phyloP scores from a whole-genome alignment of 2,113 vertebrate species.

The Hypomesus transpacificus region DNA sequence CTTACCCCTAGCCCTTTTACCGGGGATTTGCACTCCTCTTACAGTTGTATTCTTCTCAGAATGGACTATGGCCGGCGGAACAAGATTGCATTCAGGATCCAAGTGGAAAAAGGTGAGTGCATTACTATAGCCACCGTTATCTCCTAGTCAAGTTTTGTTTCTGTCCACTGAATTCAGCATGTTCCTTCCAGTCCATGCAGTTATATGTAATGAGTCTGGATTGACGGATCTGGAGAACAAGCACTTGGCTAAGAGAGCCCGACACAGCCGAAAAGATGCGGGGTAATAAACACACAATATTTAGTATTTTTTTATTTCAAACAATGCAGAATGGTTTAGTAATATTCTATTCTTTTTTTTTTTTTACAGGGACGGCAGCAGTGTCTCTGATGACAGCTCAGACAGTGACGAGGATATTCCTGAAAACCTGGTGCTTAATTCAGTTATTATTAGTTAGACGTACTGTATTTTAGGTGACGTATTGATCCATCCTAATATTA shows the following conservation, averaged over 20 bases:
- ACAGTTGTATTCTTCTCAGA: slow-evolving; percentile 58
- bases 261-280: slow-evolving; percentile 62
- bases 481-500: too few species aligned
- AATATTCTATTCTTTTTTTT: background rate
- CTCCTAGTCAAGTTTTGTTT: background rate
- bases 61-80: slow-evolving; percentile 91
- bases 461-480: background rate
- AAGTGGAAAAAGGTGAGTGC: slow-evolving; percentile 86
- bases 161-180: background rate
- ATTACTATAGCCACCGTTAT: too few species aligned
- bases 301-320: background rate
- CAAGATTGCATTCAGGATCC: slow-evolving; percentile 90
- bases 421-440: slow-evolving; percentile 73
- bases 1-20: too few species aligned
- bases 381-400: slow-evolving; percentile 69
- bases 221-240: slow-evolving; percentile 73
- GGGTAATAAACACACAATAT: slow-evolving; percentile 67
- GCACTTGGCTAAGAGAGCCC: slow-evolving; percentile 83
- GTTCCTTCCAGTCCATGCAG: slow-evolving; percentile 73
- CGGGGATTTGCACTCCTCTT: background rate
- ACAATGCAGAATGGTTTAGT: too few species aligned
- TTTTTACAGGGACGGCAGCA: slow-evolving; percentile 66
- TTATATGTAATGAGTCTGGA: slow-evolving; percentile 75
- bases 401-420: slow-evolving; percentile 72
- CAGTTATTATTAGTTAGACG: background rate